Evolutionary conservation across 2,797 vertebrate species (phyloP).

Genomic region (Phataginus tricuspis): DNA sequence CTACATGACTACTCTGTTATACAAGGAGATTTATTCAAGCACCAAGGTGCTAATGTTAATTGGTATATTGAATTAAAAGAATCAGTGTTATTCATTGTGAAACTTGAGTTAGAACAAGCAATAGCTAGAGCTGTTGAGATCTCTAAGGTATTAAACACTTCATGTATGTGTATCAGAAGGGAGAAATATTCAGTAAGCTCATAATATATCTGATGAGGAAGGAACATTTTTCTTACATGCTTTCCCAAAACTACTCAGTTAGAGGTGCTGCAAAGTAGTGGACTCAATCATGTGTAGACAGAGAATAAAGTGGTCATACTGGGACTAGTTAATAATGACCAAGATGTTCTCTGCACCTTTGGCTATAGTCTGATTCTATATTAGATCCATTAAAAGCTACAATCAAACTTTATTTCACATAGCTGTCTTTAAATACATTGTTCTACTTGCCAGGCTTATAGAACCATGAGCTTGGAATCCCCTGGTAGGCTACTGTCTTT

Average conservation of each 20-base stretch:
- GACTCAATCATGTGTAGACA: slow-evolving; percentile 18
- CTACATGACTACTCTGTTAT: background rate
- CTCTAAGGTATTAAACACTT: slow-evolving; percentile 37
- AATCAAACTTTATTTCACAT: background rate
- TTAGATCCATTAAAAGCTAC: background rate
- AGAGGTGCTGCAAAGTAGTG: slow-evolving; percentile 41
- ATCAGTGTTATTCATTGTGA: slow-evolving; percentile 26
- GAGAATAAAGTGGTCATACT: background rate
- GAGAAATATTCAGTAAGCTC: slow-evolving; percentile 33
- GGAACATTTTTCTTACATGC: slow-evolving; percentile 1
- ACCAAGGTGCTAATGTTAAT: background rate
- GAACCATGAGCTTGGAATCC: background rate
- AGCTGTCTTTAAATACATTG: background rate
- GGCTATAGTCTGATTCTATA: background rate
- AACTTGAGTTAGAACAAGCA: slow-evolving; percentile 31
- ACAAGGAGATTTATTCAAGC: slow-evolving; percentile 38
- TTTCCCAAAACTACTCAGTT: slow-evolving; percentile 44
- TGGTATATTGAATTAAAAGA: background rate
- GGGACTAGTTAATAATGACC: background rate
- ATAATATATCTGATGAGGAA: slow-evolving; percentile 49
- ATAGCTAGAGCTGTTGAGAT: background rate
- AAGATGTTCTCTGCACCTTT: background rate
- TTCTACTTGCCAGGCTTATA: background rate
- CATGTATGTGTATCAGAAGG: slow-evolving; percentile 62
- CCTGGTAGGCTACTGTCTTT: background rate